Evolutionary conservation across 2,797 vertebrate species (phyloP).

Genomic region (Nasua narica): DNA sequence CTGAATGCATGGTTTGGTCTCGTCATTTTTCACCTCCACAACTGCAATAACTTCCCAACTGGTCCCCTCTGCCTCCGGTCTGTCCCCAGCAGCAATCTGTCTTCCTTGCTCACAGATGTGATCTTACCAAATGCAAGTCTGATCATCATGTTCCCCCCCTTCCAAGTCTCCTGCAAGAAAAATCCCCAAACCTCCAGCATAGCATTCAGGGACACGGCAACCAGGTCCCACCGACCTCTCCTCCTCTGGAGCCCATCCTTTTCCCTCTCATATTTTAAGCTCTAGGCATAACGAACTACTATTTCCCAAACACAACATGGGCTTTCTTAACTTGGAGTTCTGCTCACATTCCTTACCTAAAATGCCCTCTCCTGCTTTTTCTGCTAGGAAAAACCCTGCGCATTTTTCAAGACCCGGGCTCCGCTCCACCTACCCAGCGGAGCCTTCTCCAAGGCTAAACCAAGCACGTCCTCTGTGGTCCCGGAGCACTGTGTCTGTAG

Average conservation of each 20-base stretch:
- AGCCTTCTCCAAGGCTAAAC: background rate
- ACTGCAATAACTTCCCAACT: background rate
- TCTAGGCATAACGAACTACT: background rate
- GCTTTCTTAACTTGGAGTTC: background rate
- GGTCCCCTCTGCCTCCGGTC: background rate
- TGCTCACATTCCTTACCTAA: background rate
- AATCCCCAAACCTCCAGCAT: background rate
- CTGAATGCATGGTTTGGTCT: conserved; percentile 1
- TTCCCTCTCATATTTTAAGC: background rate
- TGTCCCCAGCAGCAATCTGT: background rate
- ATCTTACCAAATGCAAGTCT: background rate
- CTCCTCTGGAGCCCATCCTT: background rate
- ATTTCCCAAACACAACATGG: background rate
- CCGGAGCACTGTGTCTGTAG: background rate
- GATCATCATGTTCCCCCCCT: background rate
- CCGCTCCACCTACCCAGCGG: background rate
- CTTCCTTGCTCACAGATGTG: background rate
- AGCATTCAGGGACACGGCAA: no score
- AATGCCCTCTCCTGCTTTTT: background rate
- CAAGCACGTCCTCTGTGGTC: background rate
- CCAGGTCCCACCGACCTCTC: background rate
- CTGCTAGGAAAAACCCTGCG: background rate
- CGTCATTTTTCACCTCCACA: background rate
- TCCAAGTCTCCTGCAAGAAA: background rate
- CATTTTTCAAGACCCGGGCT: background rate